Base-by-base conservation (phyloP, 92 coral and sea anemone species). In the Palythoa heliodiscus region DNA sequence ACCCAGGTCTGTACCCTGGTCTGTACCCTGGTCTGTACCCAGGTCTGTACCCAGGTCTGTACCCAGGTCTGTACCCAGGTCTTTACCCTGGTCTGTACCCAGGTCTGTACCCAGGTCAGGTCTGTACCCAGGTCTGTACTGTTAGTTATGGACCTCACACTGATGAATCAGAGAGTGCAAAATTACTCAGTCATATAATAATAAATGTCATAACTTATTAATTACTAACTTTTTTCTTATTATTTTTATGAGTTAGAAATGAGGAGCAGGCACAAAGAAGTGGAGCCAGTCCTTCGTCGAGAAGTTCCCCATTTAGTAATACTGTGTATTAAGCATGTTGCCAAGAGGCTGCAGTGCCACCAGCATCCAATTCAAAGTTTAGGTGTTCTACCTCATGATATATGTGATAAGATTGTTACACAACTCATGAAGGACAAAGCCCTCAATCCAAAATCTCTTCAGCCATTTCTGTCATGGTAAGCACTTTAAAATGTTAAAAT, bases 391-490 rank as follows among this genome's bases (percentile, higher is more conserved):
- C 92, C 98, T 11, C 98, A 94, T 71, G 89, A 55, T 12, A 61
- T 94, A 82, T 95, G 98, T 86, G 95, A 94, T 86, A 95, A 92
- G 87, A 87, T 95, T 53, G 38, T 95, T 67, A 80, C 72, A 13
- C 88, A 84, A 74, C 84, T 95, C 57, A 94, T 95, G 88, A 92
- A 92, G 82, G 92, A 91, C 75, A 95, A 94, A 88, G 78, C 91
- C 20, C 92, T 95, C 24, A 89, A 91, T 52, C 95, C 98, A 11
- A 95, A 94, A 82, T 64, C 90, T 16, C 70, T 95, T 91, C 91
- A 89, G 74, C 91, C 92, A 1, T 95, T 95, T 82, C 71, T 95
- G 16, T 87, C 95, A 72, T 92, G 98, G 98, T 95, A 80, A 75
- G 98, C 71, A 6, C 50, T 63, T 19, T 1, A 19, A 5, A 38